Conservation (phyloP, 2,113 vertebrate species). For the Chinchilla lanigera region DNA sequence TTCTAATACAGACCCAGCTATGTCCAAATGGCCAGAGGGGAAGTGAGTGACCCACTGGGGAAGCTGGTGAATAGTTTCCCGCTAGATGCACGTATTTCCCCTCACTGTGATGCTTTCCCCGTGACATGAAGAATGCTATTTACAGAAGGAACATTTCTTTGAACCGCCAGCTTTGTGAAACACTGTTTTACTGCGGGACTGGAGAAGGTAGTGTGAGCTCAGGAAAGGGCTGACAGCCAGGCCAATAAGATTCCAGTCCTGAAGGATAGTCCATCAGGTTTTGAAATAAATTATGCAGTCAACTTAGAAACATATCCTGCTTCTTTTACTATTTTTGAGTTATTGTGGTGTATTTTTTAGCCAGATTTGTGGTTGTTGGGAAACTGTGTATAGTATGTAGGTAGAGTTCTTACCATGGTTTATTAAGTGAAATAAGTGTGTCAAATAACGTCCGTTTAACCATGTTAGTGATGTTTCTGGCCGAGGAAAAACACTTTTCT, state of each 20-base stretch:
- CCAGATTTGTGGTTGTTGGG: background rate
- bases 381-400: background rate
- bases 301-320: background rate
- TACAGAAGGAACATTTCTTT: conserved; percentile 73
- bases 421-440: conserved; percentile 44
- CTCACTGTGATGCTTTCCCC: conserved; percentile 56
- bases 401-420: conserved; percentile 30
- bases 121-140: conserved; percentile 59
- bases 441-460: conserved; percentile 49
- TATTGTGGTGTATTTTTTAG: conserved; percentile 36
- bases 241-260: background rate
- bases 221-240: background rate
- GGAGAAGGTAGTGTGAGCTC: background rate
- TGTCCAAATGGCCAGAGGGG: conserved; percentile 73
- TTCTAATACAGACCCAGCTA: conserved; percentile 66
- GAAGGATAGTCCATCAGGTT: background rate
- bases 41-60: conserved; percentile 74
- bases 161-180: conserved; percentile 72
- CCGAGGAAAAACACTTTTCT: background rate
- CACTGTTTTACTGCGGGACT: background rate
- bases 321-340: conserved; percentile 9
- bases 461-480: conserved; percentile 40
- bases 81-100: conserved; percentile 72
- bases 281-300: background rate
- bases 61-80: conserved; percentile 83